Percentiles rank a stretch among this genome's conserved stretches.
These are phyloP conservation scores for Galeruca laticollis DNA, from an alignment of 2,888 invertebrate species.

Conservation along the genomic window DNA sequence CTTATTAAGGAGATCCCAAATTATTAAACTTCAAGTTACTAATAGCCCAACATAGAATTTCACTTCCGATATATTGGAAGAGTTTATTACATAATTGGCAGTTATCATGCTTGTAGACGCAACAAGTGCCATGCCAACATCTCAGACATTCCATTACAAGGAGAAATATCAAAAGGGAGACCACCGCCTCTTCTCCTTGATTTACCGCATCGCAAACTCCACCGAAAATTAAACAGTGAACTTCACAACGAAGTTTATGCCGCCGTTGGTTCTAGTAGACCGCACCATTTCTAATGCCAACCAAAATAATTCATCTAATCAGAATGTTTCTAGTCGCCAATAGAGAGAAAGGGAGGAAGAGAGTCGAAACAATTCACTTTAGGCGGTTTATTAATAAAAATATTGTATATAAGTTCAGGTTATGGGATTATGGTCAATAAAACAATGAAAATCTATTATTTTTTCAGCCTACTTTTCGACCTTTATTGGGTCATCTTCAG, in stretches of 20 bases:
- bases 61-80: background rate
- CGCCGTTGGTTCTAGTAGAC: slow-evolving; percentile 17
- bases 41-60: background rate
- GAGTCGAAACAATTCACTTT: no score
- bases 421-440: no score
- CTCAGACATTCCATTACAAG: slow-evolving; percentile 23
- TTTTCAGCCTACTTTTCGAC: no score
- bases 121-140: slow-evolving; percentile 13
- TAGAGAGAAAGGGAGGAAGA: no score
- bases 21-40: background rate
- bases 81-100: background rate
- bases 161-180: background rate
- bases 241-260: slow-evolving; percentile 8
- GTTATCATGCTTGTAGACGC: background rate
- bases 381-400: no score
- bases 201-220: slow-evolving; percentile 22
- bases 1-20: no score
- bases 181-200: slow-evolving; percentile 4
- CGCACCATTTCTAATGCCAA: slow-evolving; percentile 24
- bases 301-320: slow-evolving; percentile 30
- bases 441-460: no score
- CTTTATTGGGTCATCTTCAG: no score
- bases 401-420: no score
- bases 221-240: slow-evolving; percentile 19
- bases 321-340: slow-evolving; percentile 18